These are phyloP conservation scores for Tarsius wallacei DNA, from an alignment of 2,797 vertebrate genomes.

Conservation along the genomic window DNA sequence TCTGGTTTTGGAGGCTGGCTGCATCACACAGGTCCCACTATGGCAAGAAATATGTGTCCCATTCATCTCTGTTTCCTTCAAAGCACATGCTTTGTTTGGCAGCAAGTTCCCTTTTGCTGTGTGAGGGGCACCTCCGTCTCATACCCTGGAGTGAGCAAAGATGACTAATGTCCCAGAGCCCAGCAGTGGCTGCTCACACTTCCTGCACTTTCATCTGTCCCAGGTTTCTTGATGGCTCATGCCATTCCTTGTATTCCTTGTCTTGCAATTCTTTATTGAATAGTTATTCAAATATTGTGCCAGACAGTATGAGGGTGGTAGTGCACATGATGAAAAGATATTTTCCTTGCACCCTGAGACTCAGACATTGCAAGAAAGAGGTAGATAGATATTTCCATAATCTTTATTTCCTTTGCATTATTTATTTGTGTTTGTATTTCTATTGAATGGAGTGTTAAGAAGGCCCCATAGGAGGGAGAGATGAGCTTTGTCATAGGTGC, in stretches of 20 bases:
- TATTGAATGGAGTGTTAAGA: neutral
- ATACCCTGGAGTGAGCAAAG: neutral
- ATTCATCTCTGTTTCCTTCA: neutral
- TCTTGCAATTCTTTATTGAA: neutral
- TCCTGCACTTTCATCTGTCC: neutral
- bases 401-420: neutral
- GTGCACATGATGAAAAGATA: neutral
- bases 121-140: neutral
- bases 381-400: neutral
- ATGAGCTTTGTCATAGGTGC: neutral
- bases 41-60: neutral
- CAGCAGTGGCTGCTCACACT: too few species aligned
- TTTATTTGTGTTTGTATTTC: neutral
- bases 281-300: slow-evolving; percentile 25
- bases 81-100: neutral
- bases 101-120: slow-evolving; percentile 3
- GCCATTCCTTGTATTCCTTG: neutral
- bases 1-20: neutral
- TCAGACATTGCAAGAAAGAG: neutral
- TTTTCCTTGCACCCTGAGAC: neutral
- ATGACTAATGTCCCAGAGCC: neutral
- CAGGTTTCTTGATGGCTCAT: neutral
- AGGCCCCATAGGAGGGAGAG: neutral
- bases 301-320: neutral
- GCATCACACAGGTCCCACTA: accelerated